A percentile compares a stretch with the other conserved stretches of the same genome.
These are phyloP conservation scores for Scaptomyza graminum DNA, from an alignment of 1,140 invertebrate genomes.

Conservation along the genomic window DNA sequence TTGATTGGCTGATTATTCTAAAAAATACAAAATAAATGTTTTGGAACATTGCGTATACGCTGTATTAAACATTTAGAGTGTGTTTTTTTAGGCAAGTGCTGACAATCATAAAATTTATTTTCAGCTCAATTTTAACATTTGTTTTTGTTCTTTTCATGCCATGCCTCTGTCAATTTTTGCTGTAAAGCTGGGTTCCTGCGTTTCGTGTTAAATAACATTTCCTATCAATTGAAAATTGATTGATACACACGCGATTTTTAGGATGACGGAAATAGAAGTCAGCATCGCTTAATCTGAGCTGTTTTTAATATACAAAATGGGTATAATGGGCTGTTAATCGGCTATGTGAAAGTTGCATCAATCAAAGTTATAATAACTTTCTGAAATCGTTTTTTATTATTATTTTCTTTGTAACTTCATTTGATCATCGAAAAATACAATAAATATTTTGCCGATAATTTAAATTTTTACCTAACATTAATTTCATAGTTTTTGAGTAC, in stretches of 20 bases:
- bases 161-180: constrained; percentile 69
- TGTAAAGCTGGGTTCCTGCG: constrained; percentile 19
- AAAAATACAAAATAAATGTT: background rate
- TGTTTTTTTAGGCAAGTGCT: constrained; percentile 36
- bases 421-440: no score
- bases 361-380: background rate
- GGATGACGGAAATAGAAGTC: background rate
- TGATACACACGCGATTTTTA: constrained; percentile 67
- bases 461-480: no score
- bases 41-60: constrained; percentile 66
- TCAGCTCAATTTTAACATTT: constrained; percentile 67
- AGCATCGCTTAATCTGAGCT: background rate
- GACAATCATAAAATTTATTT: constrained; percentile 72
- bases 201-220: constrained; percentile 64
- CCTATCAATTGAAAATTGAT: constrained; percentile 83
- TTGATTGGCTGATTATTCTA: background rate
- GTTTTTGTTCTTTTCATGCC: constrained; percentile 3
- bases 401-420: no score
- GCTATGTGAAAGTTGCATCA: no score
- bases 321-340: no score
- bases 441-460: no score
- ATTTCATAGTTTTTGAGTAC: no score
- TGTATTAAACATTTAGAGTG: constrained; percentile 55
- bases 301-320: no score
- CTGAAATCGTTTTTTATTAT: background rate